Evolutionary conservation across 30 jellyfish, hydroid and myxozoan species (phyloP), one percentile per base, ranked within the genome.

Genomic region (Morbakka virulenta): DNA sequence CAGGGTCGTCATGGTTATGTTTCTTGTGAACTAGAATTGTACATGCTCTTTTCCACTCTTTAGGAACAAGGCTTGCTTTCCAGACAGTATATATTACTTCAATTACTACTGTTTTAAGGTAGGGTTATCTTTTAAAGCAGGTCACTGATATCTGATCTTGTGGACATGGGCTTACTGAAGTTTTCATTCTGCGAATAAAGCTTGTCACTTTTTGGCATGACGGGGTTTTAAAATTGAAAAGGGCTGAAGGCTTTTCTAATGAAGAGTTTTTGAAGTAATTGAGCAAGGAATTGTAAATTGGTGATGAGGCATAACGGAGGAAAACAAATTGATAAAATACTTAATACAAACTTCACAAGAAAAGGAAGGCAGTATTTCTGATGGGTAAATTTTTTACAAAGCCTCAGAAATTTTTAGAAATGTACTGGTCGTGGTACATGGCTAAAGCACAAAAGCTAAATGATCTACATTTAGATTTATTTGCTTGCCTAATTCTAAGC

Each of bases 91-190:
- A 67, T 3, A 67, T 67, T 35, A 67, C 0, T 70, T 49, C 35
- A 49, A 50, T 21, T 4, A 70, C 24, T 35, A 28, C 32, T 3
- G 76, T 22, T 22, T 71, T n/a, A 17, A 70, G 75, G 17, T 6
- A 35, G n/a, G 82, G 0, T 20, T 71, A 70, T 6, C 77, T 41
- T 41, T 70, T 70, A 49, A 70, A 49, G 51, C 32, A 35, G 17
- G 49, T 74, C 13, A 74, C 51, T 25, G 78, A 27, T 31, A 74
- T 22, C 32, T 74, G 82, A 51, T 74, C 85, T 17, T 26, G 62
- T 25, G 85, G 82, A 28, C 85, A 74, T 2, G 81, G 85, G 64
- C 79, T 48, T 3, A 27, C 62, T 13, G 52, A 50, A 1, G 78
- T 32, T 28, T 74, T 74, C 62, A 74, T 51, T 4, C 77, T 22